A percentile compares a stretch with the other conserved stretches of the same genome.
Conservation (phyloP, 92 coral and sea anemone species). For the Heteractis magnifica region DNA sequence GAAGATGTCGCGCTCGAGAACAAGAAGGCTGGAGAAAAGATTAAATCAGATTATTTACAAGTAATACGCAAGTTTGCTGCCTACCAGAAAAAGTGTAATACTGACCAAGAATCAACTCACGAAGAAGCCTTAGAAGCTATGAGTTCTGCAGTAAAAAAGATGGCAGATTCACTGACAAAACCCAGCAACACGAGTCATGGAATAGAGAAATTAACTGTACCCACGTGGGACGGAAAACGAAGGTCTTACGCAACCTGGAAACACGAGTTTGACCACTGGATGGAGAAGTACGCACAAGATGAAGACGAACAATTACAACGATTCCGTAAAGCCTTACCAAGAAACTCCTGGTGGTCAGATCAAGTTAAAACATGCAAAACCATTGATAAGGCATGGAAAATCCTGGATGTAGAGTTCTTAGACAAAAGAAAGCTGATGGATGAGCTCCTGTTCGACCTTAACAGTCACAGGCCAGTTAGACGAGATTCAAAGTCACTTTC, state of each 20-base stretch:
- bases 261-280: constrained; percentile 55
- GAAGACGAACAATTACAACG: constrained; percentile 44
- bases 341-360: constrained; percentile 47
- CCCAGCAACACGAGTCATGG: constrained; percentile 30
- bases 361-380: constrained; percentile 42
- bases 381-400: constrained; percentile 46
- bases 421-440: constrained; percentile 66
- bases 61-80: constrained; percentile 23
- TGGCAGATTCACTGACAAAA: constrained; percentile 46
- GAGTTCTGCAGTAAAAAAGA: constrained; percentile 44
- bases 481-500: constrained; percentile 43
- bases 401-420: constrained; percentile 46
- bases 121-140: constrained; percentile 31
- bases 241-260: constrained; percentile 43
- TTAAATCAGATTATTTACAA: constrained; percentile 39
- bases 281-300: constrained; percentile 47
- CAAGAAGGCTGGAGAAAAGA: constrained; percentile 43
- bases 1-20: constrained; percentile 33
- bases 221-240: constrained; percentile 44
- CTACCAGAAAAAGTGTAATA: constrained; percentile 21
- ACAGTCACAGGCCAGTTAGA: constrained; percentile 41
- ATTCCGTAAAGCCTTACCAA: constrained; percentile 46
- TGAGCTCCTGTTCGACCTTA: constrained; percentile 45
- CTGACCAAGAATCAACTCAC: neutral
- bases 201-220: constrained; percentile 46